A percentile compares a stretch with the other conserved stretches of the same genome.
phyloP scores from a whole-genome alignment of 2,888 invertebrate genomes.

The Dicyrtoma fusca region DNA sequence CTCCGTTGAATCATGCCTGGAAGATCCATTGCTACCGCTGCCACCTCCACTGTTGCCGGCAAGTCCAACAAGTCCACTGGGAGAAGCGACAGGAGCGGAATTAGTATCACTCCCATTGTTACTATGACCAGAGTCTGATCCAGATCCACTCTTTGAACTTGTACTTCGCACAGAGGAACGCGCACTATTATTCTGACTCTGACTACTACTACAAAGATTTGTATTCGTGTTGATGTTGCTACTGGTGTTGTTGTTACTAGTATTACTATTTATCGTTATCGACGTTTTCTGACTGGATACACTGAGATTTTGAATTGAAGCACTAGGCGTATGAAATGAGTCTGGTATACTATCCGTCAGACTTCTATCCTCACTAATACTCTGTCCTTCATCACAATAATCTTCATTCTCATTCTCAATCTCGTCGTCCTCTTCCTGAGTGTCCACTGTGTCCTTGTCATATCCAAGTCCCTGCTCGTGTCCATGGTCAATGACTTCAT shows the following conservation, averaged over 20 bases:
- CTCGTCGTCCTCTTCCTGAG: too few relatives aligned
- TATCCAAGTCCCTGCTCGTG: too few relatives aligned
- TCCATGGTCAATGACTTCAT: too few relatives aligned
- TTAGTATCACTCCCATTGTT: neutral
- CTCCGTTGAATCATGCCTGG: constrained; percentile 10
- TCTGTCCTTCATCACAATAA: constrained; percentile 25
- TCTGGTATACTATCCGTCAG: constrained; percentile 32
- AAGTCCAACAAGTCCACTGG: neutral
- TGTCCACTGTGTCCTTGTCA: too few relatives aligned
- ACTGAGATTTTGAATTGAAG: constrained; percentile 50
- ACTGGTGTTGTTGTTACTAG: neutral
- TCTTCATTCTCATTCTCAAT: constrained; percentile 18
- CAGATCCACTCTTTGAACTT: constrained; percentile 7
- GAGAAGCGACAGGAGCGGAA: neutral
- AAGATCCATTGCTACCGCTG: neutral
- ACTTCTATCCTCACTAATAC: constrained; percentile 35
- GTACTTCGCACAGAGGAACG: constrained; percentile 17
- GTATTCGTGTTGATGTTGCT: neutral
- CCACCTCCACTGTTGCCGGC: neutral
- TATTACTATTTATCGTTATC: neutral
- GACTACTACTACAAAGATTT: neutral
- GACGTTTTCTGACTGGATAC: constrained; percentile 1
- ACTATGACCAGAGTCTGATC: constrained; percentile 5
- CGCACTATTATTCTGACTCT: constrained; percentile 2
- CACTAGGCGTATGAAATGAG: constrained; percentile 51